Base-by-base conservation (phyloP, 2,797 vertebrate genomes). In the Pseudochirops corinnae region DNA sequence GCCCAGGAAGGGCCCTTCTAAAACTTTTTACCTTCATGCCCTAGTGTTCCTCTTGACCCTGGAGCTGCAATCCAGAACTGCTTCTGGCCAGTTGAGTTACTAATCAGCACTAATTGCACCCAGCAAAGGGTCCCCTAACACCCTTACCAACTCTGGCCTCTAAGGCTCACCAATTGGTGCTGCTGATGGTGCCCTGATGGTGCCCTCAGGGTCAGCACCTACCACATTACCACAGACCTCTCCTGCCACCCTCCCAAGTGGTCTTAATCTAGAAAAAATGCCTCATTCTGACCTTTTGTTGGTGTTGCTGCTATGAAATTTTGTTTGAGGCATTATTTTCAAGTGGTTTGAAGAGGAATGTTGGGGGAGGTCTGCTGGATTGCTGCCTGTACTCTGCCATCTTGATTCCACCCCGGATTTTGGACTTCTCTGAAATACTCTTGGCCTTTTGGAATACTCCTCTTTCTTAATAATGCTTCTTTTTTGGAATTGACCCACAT, bases 401-500 rank as follows among this genome's bases (percentile, higher is more conserved):
- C 21, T 87, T 87, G 74, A 24, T 24, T 46, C 39, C 74, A 87
- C 39, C 39, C 39, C 74, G 28, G 74, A 87, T 26, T 87, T 26
- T 50, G 21, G 9, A 50, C 28, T 46, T 93, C 92, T 92, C 56
- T 90, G 55, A 92, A 94, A 94, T 93, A 62, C 92, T 96, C 93
- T 95, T 62, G 91, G 14, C 28, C 46, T 24, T 82, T 39, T 46
- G 31, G 31, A 94, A 93, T 21, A 7, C 58, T 95, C 56, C 52
- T 97, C 6, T 74, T 96, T 94, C 91, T 21, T 90, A 55, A 31
- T 94, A 56, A 92, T 82, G 55, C 90, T 52, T 93, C 26, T 95
- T 26, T 94, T 97, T 52, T 53, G 0, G 52, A 93, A 90, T 29
- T 94, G 91, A 91, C 94, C 94, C 92, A 93, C 90, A 18, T 11